phyloP scores from a whole-genome alignment of 1,140 invertebrate species.

The Diorhabda elongata region DNA sequence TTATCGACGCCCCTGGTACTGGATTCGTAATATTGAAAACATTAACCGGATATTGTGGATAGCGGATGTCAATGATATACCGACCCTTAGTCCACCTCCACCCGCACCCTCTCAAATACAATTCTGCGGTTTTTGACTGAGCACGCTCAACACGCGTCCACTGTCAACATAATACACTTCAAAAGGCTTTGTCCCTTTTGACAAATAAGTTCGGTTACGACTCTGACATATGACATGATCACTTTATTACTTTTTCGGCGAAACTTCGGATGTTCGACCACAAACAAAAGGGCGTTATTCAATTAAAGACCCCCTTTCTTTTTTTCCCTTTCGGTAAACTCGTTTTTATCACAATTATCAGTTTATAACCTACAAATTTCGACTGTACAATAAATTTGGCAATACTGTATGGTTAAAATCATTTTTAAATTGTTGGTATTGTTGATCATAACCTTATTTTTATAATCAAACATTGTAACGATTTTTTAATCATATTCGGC shows the following conservation, averaged over 20 bases:
- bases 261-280: not conserved
- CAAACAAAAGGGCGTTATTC: not conserved
- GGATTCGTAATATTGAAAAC: not conserved
- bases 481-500: too few species aligned
- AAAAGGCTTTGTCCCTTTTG: conserved; percentile 13
- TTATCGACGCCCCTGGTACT: too few species aligned
- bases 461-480: too few species aligned
- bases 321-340: too few species aligned
- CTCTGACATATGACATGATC: conserved; percentile 17
- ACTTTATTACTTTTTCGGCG: conserved; percentile 17
- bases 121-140: conserved; percentile 16
- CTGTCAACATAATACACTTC: conserved; percentile 18
- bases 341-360: too few species aligned
- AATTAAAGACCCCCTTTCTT: not conserved
- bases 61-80: not conserved
- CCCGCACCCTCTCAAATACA: conserved; percentile 1
- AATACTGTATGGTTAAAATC: too few species aligned
- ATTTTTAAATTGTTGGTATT: too few species aligned
- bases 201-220: conserved; percentile 10
- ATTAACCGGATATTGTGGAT: not conserved
- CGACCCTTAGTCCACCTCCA: not conserved
- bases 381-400: too few species aligned
- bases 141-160: conserved; percentile 4
- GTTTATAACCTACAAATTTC: too few species aligned
- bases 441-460: too few species aligned